Base-by-base conservation (phyloP, 2,113 vertebrate species). In the Tragelaphus imberbis region DNA sequence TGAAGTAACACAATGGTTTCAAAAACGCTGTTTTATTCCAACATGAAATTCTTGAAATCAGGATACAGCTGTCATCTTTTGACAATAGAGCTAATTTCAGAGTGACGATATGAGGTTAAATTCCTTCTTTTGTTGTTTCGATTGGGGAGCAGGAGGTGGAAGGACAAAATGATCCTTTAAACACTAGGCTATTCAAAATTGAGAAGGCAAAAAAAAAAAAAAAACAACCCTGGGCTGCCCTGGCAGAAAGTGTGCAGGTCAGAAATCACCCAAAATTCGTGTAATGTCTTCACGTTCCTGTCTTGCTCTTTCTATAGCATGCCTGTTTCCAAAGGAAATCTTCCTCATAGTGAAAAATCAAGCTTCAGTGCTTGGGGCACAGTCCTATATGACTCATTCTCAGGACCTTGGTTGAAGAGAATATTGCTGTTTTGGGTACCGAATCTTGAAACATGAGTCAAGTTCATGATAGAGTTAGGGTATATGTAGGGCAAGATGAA, bases 11-110 rank as follows among this genome's bases (percentile, higher is more conserved):
- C 98, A 98, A 99, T 99, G 98, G 97, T 98, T 99, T 98, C 93
- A 98, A 97, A 99, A 98, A 98, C 87, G 98, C 98, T 98, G 98
- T 98, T 98, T 99, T 98, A 98, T 99, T 99, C 98, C 97, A 92
- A 98, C 97, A 90, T 11, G 95, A 98, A 98, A 98, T 98, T 98
- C 98, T 99, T 97, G 98, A 98, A 99, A 98, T 98, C 98, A 98
- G 98, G 98, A 99, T 99, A 99, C 99, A 99, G 99, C 99, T 99
- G 99, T 99, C 99, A 98, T 99, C 99, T 98, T 99, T 98, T 98
- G 98, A 99, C 98, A 99, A 99, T 98, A 98, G 98, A 98, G 98
- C 98, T 99, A 98, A 99, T 99, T 99, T 99, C 98, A 98, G 98
- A 98, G 96, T 90, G 94, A 99, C 98, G 99, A 99, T 98, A 98